These are phyloP conservation scores for Microplitis deprimator DNA, from an alignment of 2,888 invertebrate species.

Conservation along the genomic window DNA sequence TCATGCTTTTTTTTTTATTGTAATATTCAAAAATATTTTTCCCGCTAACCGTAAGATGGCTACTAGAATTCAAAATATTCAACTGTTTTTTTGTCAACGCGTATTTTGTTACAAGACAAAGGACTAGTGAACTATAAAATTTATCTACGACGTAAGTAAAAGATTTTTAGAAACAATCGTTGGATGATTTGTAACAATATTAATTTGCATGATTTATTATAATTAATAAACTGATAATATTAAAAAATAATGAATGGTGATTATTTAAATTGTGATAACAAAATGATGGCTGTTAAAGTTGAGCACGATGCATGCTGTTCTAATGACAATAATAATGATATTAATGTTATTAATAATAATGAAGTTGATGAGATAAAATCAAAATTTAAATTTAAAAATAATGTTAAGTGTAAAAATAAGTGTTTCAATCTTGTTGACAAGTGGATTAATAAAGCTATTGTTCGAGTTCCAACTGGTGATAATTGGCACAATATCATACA, in stretches of 20 bases:
- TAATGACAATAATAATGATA: constrained; percentile 19
- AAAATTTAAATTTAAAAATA: constrained; percentile 14
- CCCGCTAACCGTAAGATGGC: background rate
- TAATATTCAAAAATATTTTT: background rate
- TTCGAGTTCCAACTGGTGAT: constrained; percentile 31
- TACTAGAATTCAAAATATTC: background rate
- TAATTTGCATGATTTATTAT: background rate
- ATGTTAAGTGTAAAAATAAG: constrained; percentile 18
- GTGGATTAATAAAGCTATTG: constrained; percentile 38
- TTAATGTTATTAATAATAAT: background rate
- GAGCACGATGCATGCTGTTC: constrained; percentile 26
- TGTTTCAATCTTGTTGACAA: constrained; percentile 44
- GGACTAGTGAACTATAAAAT: background rate
- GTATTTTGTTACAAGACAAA: background rate
- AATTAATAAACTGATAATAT: background rate
- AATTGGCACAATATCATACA: constrained; percentile 43
- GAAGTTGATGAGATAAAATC: background rate
- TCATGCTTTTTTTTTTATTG: background rate
- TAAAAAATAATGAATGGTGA: constrained; percentile 1
- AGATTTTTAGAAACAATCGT: background rate
- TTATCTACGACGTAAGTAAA: background rate
- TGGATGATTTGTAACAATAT: background rate
- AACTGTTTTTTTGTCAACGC: background rate
- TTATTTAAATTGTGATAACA: background rate
- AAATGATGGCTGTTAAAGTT: constrained; percentile 1